These are phyloP conservation scores for Machimus rusticus DNA, from an alignment of 2,888 invertebrate species.

Conservation along the genomic window DNA sequence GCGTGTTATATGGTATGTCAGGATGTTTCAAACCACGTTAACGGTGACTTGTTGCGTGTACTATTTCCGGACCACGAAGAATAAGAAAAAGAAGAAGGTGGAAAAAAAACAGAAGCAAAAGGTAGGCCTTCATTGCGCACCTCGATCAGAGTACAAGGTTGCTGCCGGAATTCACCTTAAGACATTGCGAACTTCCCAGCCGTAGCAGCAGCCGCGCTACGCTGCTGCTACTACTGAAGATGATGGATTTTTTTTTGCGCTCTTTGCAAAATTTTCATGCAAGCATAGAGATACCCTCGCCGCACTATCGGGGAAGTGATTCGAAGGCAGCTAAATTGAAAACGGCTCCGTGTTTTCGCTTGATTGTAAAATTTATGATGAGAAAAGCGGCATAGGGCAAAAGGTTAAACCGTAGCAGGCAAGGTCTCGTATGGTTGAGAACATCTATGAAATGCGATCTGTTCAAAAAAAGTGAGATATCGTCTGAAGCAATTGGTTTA, in stretches of 20 bases:
- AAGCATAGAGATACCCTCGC: neutral
- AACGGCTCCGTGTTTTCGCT: neutral
- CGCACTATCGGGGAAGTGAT: neutral
- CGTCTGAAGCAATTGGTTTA: neutral
- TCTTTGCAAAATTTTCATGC: neutral
- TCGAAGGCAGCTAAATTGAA: neutral
- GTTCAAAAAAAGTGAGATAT: neutral
- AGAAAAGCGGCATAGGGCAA: neutral
- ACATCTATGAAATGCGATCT: neutral
- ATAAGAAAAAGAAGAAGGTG: neutral
- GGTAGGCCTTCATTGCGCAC: neutral
- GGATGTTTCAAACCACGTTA: neutral
- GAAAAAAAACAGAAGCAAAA: neutral
- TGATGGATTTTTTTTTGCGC: neutral
- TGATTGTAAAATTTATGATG: conserved; percentile 10
- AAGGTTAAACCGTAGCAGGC: conserved; percentile 10
- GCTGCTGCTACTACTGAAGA: neutral
- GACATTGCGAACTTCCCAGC: neutral
- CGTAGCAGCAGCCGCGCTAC: neutral
- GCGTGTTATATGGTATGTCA: conserved; percentile 8
- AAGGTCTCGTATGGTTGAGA: conserved; percentile 11
- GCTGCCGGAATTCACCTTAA: neutral
- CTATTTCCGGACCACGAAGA: neutral
- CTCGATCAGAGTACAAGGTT: neutral
- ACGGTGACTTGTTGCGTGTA: neutral